Conservation (phyloP, 2,113 vertebrate genomes). For the Gavialis gangeticus region DNA sequence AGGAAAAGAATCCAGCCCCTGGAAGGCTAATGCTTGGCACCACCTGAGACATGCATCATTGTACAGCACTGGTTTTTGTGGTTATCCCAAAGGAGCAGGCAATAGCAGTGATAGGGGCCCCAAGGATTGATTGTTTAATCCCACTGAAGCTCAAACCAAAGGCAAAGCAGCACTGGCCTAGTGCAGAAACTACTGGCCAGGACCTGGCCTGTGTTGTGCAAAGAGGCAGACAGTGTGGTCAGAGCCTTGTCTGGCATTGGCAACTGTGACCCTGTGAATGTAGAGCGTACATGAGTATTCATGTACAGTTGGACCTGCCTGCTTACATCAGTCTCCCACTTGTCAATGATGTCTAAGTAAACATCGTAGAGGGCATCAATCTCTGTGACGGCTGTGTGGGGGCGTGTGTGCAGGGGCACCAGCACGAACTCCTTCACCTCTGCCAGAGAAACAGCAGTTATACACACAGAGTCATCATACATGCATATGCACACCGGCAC, state of each 20-base stretch:
- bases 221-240: neutral
- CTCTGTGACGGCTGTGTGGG: slow-evolving; percentile 79
- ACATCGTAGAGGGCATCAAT: slow-evolving; percentile 87
- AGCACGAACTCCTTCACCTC: slow-evolving; percentile 78
- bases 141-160: neutral
- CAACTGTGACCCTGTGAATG: neutral
- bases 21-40: too few relatives aligned
- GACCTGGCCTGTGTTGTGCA: neutral
- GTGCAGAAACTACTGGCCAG: neutral
- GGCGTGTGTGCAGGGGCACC: slow-evolving; percentile 89
- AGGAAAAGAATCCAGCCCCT: too few relatives aligned
- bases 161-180: neutral
- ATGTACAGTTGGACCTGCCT: neutral
- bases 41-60: too few relatives aligned
- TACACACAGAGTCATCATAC: neutral
- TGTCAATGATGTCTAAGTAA: slow-evolving; percentile 80
- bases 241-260: neutral
- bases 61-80: too few relatives aligned
- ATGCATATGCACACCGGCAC: neutral
- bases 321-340: slow-evolving; percentile 87
- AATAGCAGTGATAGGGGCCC: too few relatives aligned
- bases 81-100: too few relatives aligned
- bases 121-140: too few relatives aligned
- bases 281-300: neutral
- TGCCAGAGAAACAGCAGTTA: fast-evolving